phyloP scores from a whole-genome alignment of 2,113 vertebrate genomes.

The Prunella fulvescens region DNA sequence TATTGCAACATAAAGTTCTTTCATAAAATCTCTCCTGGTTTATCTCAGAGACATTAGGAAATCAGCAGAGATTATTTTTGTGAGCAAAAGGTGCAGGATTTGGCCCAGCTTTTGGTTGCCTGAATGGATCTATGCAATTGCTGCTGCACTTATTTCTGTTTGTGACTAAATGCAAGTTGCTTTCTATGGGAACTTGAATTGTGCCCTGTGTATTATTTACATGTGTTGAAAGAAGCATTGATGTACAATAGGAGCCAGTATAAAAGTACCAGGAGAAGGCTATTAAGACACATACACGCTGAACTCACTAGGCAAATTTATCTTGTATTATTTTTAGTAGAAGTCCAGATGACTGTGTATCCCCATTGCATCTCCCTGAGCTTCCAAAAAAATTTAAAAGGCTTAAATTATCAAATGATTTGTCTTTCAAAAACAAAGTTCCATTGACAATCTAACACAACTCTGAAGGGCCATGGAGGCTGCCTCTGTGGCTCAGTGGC shows the following conservation, averaged over 20 bases:
- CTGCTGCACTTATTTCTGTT: neutral
- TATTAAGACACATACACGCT: neutral
- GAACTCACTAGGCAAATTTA: conserved; percentile 48
- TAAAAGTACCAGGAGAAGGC: neutral
- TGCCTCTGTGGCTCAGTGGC: neutral
- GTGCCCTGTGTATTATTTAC: conserved; percentile 37
- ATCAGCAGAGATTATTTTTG: neutral
- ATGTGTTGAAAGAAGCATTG: neutral
- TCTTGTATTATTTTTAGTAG: conserved; percentile 38
- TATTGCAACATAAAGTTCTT: neutral
- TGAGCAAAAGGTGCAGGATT: neutral
- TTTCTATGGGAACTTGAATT: conserved; percentile 12
- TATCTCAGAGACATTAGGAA: neutral
- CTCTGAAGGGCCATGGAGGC: neutral
- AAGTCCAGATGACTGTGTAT: conserved; percentile 29
- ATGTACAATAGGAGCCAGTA: neutral
- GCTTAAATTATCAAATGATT: neutral
- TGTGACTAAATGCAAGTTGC: conserved; percentile 15
- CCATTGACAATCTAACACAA: neutral
- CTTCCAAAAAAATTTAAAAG: neutral
- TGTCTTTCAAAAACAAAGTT: neutral
- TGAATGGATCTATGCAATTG: neutral
- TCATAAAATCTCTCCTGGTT: neutral
- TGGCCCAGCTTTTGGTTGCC: neutral
- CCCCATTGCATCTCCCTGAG: neutral